Conservation (phyloP, 2,888 invertebrate species). For the Drosophila robusta region DNA sequence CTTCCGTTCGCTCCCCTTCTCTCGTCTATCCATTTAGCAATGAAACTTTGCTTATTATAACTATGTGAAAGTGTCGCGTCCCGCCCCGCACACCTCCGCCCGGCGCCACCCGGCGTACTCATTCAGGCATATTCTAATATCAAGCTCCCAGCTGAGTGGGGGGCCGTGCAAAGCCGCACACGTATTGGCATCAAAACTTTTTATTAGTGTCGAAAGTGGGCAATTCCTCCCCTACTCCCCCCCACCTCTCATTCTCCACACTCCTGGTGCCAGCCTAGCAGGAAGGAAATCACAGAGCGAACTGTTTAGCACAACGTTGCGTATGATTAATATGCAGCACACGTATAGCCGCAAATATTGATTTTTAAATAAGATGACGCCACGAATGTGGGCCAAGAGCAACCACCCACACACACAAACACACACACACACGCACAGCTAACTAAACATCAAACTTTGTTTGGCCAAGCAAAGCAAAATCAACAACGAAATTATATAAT, state of each 20-base stretch:
- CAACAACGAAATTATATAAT: conserved; percentile 79
- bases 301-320: conserved; percentile 61
- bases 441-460: conserved; percentile 17
- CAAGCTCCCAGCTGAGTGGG: conserved; percentile 22
- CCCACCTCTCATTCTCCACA: not conserved
- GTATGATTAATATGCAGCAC: conserved; percentile 76
- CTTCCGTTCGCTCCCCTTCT: not conserved
- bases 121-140: conserved; percentile 65
- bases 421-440: not conserved
- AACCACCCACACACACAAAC: conserved; percentile 1
- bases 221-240: not conserved
- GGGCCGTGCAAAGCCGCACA: conserved; percentile 56
- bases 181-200: conserved; percentile 73
- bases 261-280: not conserved
- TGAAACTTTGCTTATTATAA: conserved; percentile 76
- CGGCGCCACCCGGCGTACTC: conserved; percentile 17
- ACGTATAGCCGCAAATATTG: conserved; percentile 73
- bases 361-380: conserved; percentile 79
- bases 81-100: not conserved
- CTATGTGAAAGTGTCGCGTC: conserved; percentile 67
- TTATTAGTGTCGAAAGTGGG: conserved; percentile 70
- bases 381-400: conserved; percentile 59
- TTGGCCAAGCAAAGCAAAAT: conserved; percentile 39
- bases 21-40: conserved; percentile 40
- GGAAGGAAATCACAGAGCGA: conserved; percentile 60